Conservation (phyloP, 2,797 vertebrate genomes). For the Cygnus olor region DNA sequence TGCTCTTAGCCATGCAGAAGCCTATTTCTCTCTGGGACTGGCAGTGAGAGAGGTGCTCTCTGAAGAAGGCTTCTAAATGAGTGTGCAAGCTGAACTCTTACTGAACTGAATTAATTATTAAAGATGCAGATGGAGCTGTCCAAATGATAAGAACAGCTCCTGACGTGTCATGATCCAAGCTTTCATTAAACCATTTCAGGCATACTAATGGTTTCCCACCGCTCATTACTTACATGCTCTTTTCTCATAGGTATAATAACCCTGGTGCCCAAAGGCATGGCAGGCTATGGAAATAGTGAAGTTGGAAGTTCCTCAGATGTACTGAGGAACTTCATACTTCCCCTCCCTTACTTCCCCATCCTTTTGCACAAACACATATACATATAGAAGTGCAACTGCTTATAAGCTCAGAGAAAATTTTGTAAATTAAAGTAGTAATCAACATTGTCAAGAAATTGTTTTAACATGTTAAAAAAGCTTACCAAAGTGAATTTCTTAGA, state of each 20-base stretch:
- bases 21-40: slow-evolving; percentile 87
- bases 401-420: neutral
- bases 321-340: slow-evolving; percentile 23
- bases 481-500: slow-evolving; percentile 70
- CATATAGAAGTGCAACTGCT: neutral
- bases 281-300: slow-evolving; percentile 76
- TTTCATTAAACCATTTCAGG: slow-evolving; percentile 95
- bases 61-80: slow-evolving; percentile 90
- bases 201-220: slow-evolving; percentile 92
- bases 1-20: slow-evolving; percentile 93
- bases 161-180: slow-evolving; percentile 97
- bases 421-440: neutral
- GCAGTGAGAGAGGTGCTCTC: slow-evolving; percentile 79
- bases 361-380: slow-evolving; percentile 1
- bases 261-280: slow-evolving; percentile 83
- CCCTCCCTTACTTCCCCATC: neutral
- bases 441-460: neutral
- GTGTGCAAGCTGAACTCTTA: slow-evolving; percentile 92
- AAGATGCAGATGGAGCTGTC: slow-evolving; percentile 99
- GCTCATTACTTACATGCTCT: slow-evolving; percentile 95
- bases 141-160: slow-evolving; percentile 94
- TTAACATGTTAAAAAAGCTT: slow-evolving; percentile 65
- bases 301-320: slow-evolving; percentile 68
- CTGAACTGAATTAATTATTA: slow-evolving; percentile 99
- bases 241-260: slow-evolving; percentile 95